Percentiles rank a stretch among this genome's conserved stretches.
phyloP scores from a whole-genome alignment of 2,113 vertebrate species.

The Limnothrissa miodon region DNA sequence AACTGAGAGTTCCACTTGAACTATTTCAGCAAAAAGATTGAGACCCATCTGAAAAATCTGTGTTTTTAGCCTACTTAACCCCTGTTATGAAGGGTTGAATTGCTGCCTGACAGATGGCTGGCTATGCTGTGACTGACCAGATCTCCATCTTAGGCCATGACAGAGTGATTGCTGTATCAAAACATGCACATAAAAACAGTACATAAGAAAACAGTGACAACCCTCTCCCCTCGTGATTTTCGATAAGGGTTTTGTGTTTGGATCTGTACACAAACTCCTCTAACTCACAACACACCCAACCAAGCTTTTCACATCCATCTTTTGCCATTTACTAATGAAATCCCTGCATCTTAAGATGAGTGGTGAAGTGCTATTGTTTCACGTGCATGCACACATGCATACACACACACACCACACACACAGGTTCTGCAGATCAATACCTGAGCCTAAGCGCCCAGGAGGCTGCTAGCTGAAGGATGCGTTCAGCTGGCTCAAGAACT shows the following conservation, averaged over 20 bases:
- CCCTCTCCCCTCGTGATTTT: not conserved
- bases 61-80: not conserved
- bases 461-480: not conserved
- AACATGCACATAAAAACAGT: not conserved
- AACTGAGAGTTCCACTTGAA: conserved; percentile 9
- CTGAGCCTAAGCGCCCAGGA: not conserved
- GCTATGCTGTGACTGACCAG: not conserved
- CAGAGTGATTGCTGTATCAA: not conserved
- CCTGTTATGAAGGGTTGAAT: not conserved
- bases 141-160: not conserved
- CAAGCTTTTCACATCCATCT: not conserved
- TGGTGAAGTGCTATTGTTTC: not conserved
- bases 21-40: conserved; percentile 2
- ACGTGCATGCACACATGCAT: not conserved
- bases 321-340: conserved; percentile 7
- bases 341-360: not conserved
- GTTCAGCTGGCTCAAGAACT: not conserved
- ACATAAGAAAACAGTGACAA: not conserved
- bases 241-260: not conserved
- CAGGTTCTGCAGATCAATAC: not conserved
- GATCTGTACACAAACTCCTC: not conserved
- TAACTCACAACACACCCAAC: not conserved
- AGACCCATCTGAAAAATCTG: conserved; percentile 2
- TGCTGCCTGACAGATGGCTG: conserved; percentile 5
- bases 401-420: too few relatives aligned